Conservation (phyloP, 2,113 vertebrate genomes). For the Cochlearius cochlearius region DNA sequence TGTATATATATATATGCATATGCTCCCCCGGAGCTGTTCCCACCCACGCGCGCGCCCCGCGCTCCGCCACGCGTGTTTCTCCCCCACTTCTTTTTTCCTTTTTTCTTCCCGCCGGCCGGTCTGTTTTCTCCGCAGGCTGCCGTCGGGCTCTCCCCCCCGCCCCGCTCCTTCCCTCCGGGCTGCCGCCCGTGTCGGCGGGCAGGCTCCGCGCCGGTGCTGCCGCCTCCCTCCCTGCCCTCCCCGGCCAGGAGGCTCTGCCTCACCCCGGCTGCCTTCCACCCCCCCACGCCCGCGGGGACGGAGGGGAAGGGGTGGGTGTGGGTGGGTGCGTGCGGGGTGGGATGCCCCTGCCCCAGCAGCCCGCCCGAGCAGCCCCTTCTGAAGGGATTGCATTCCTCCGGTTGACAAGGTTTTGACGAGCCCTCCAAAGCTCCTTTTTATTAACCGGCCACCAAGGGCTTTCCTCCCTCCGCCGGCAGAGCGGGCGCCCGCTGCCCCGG, state of each 20-base stretch:
- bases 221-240: background rate
- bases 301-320: background rate
- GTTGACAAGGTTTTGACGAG: slow-evolving; percentile 12
- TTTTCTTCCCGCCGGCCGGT: too few species aligned
- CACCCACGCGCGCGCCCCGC: background rate
- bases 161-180: background rate
- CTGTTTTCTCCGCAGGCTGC: background rate
- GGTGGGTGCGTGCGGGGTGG: background rate
- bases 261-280: background rate
- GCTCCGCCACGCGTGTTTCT: background rate
- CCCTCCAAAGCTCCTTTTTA: background rate
- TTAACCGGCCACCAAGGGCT: background rate
- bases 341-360: background rate
- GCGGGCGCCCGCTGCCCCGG: background rate
- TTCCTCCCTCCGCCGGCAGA: background rate
- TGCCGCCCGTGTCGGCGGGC: background rate
- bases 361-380: background rate
- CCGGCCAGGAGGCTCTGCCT: background rate
- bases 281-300: background rate
- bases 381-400: background rate
- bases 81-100: too few species aligned
- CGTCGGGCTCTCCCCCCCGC: background rate
- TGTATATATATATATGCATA: background rate
- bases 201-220: background rate
- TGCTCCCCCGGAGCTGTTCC: background rate